phyloP scores from a whole-genome alignment of 2,797 vertebrate species.

The Myotis findleyi region DNA sequence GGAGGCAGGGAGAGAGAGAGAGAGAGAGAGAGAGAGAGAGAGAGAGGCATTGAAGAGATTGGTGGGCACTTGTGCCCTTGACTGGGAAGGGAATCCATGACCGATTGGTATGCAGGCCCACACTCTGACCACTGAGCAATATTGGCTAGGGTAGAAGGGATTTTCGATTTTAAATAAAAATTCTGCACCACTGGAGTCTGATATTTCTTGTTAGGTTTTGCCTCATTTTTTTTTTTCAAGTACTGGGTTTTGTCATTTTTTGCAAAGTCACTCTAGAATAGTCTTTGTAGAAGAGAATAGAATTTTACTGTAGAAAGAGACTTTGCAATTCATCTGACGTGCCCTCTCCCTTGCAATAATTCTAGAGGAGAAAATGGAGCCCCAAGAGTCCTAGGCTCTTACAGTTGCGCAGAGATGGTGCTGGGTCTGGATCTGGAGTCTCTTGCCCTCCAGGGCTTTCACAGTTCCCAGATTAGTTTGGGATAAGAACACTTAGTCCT shows the following conservation, averaged over 20 bases:
- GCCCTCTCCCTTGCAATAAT: not conserved
- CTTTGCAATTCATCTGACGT: not conserved
- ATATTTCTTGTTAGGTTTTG: not conserved
- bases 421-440: not conserved
- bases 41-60: not conserved
- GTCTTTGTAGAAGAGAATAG: constrained; percentile 42
- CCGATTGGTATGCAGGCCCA: too few species aligned
- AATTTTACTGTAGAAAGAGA: constrained; percentile 53
- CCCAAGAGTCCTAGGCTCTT: not conserved
- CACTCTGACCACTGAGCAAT: too few species aligned
- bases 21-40: too few species aligned
- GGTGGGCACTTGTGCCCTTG: not conserved
- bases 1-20: too few species aligned
- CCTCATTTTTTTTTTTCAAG: not conserved
- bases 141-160: not conserved
- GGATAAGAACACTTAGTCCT: not conserved
- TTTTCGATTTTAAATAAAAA: constrained; percentile 64
- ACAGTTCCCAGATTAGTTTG: not conserved
- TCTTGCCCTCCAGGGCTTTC: not conserved
- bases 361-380: not conserved
- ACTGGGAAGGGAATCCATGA: not conserved
- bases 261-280: constrained; percentile 55
- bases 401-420: not conserved
- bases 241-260: constrained; percentile 34
- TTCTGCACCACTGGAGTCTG: not conserved